phyloP scores from a whole-genome alignment of 2,113 vertebrate species.

The Strix uralensis region DNA sequence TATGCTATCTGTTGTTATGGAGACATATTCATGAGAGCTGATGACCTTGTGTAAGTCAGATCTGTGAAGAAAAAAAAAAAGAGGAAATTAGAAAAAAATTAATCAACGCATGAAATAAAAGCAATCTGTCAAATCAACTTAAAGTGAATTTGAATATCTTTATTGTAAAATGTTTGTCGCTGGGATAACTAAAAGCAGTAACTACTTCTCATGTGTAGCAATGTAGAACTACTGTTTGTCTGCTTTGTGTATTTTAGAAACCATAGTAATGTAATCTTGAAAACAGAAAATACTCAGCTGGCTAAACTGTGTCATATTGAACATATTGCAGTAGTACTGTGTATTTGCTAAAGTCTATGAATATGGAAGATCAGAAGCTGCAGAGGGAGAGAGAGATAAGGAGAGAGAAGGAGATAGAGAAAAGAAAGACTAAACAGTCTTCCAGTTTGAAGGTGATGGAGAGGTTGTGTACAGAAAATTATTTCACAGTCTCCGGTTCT shows the following conservation, averaged over 20 bases:
- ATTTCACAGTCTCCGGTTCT: neutral
- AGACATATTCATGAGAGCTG: neutral
- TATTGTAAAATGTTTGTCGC: neutral
- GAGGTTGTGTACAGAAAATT: neutral
- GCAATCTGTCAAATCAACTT: neutral
- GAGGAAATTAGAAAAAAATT: neutral
- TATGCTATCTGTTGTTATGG: neutral
- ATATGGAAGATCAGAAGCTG: neutral
- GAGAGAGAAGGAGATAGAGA: neutral
- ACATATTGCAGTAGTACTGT: neutral
- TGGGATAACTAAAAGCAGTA: rapidly evolving
- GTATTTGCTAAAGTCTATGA: neutral
- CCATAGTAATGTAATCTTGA: neutral
- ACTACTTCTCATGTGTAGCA: neutral
- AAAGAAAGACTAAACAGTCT: neutral
- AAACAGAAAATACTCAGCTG: neutral
- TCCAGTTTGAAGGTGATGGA: neutral
- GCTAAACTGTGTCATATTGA: neutral
- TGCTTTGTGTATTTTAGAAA: neutral
- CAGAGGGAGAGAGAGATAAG: neutral
- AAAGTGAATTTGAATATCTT: neutral
- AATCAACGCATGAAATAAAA: neutral
- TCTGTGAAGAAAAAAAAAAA: neutral
- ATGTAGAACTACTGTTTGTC: neutral
- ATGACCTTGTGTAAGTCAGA: neutral